Evolutionary conservation across 2,797 vertebrate species (phyloP), one percentile per base, ranked within the genome.

Genomic region (Chelidonichthys spinosus): DNA sequence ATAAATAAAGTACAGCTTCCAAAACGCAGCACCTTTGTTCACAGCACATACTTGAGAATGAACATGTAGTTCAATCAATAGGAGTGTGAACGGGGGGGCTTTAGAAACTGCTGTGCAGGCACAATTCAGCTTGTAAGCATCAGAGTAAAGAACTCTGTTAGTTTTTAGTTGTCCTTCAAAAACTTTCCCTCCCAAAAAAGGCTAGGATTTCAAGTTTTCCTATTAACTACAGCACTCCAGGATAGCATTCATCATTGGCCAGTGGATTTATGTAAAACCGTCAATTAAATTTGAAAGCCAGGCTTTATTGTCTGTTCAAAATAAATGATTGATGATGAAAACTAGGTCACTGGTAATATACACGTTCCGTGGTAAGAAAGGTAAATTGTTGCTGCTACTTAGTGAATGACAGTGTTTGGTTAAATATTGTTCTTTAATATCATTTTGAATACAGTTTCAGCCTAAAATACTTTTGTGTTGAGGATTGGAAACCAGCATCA

Each of bases 1-100:
- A 95, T 94, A 78, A 85, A 94, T 94, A 94, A 95, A 94, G 92
- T 92, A 93, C 75, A 86, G 79, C 25, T 56, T 82, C 63, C 64
- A 70, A 76, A 80, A 81, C 70, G 39, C 46, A 67, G 49, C 55
- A 54, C 33, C 10, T 61, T 75, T 81, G 78, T 50, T 78, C 63
- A 53, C 58, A 61, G 42, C 55, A 50, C 71, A 80, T 85, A 72
- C 74, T 74, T 73, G 55, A 80, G 63, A 52, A 54, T 52, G 64
- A 89, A 93, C 91, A 94, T 93, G 89, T 92, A 92, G 86, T 81
- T 47, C 40, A 78, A 62, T 86, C 69, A 86, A 76, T 81, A 44
- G 47, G 61, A 74, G 78, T 65, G 50, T 33, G 43, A 76, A 81
- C 49, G 15, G 9, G 25, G 14, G 40, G 63, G 68, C 63, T 74